Percentiles rank a stretch among this genome's conserved stretches.
Conservation (phyloP, 1,140 invertebrate genomes). For the Orius laevigatus region DNA sequence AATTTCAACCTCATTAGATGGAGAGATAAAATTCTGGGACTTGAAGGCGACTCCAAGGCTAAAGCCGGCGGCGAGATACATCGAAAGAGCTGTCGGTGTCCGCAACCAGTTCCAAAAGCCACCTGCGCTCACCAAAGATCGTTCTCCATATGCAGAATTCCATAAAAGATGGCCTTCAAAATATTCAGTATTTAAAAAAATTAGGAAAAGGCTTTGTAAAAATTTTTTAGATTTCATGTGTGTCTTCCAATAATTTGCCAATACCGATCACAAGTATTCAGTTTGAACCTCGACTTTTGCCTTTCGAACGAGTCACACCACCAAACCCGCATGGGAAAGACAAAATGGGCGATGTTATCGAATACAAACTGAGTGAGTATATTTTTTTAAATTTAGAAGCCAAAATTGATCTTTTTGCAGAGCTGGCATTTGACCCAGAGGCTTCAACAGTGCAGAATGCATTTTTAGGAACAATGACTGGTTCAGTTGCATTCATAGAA, state of each 20-base stretch:
- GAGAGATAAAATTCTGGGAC: slow-evolving; percentile 52
- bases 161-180: slow-evolving; percentile 7
- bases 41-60: slow-evolving; percentile 28
- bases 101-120: not conserved
- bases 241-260: too few relatives aligned
- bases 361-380: slow-evolving; percentile 2
- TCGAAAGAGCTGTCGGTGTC: slow-evolving; percentile 1
- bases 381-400: not conserved
- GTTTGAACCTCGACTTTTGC: not conserved
- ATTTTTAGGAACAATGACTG: slow-evolving; percentile 7
- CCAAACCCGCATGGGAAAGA: not conserved
- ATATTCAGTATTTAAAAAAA: too few relatives aligned
- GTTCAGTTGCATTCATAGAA: not conserved
- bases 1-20: slow-evolving; percentile 44
- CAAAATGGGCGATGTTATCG: not conserved
- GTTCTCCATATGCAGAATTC: slow-evolving; percentile 2
- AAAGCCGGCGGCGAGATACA: not conserved
- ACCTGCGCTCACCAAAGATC: not conserved
- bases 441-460: not conserved
- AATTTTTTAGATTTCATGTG: too few relatives aligned
- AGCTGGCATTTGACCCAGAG: not conserved
- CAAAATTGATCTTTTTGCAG: not conserved
- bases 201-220: too few relatives aligned
- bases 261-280: too few relatives aligned
- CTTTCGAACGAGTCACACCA: not conserved